Evolutionary conservation across 2,888 invertebrate genomes (phyloP).

Genomic region (Hemicrepidius hirtus): DNA sequence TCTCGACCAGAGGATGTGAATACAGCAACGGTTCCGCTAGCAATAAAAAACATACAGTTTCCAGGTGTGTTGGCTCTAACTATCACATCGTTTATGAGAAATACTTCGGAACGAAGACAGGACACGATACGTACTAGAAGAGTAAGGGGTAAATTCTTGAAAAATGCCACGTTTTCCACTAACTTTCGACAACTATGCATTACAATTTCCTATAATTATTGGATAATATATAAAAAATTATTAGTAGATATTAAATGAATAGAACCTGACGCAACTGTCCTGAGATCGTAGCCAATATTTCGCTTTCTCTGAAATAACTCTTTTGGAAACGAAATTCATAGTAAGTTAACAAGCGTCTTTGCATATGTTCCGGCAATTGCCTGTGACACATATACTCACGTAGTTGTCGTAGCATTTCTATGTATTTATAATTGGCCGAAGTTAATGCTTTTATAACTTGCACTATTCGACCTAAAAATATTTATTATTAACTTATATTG

Average conservation of each 20-base stretch:
- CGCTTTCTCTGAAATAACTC: slow-evolving; percentile 76
- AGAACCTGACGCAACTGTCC: slow-evolving; percentile 70
- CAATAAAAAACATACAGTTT: slow-evolving; percentile 76
- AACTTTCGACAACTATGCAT: slow-evolving; percentile 75
- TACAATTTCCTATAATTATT: slow-evolving; percentile 70
- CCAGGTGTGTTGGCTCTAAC: slow-evolving; percentile 73
- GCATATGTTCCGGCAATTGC: slow-evolving; percentile 74
- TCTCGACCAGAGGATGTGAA: slow-evolving; percentile 72
- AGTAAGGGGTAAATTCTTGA: slow-evolving; percentile 73
- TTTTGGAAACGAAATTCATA: slow-evolving; percentile 77
- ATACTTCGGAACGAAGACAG: slow-evolving; percentile 73
- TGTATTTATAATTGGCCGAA: slow-evolving; percentile 71
- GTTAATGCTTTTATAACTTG: slow-evolving; percentile 70
- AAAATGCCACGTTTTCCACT: slow-evolving; percentile 75
- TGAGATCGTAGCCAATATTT: slow-evolving; percentile 74
- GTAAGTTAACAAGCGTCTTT: slow-evolving; percentile 74
- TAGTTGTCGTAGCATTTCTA: slow-evolving; percentile 74
- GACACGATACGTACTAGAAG: slow-evolving; percentile 73
- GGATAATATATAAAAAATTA: background rate
- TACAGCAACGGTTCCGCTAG: slow-evolving; percentile 75
- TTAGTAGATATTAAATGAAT: background rate
- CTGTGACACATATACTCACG: slow-evolving; percentile 77
- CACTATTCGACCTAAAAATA: slow-evolving; percentile 37
- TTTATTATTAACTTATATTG: too few species aligned
- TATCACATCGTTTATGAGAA: slow-evolving; percentile 75